Percentiles rank a stretch among this genome's conserved stretches.
Evolutionary conservation across 2,888 invertebrate species (phyloP).

Genomic region (Volucella bombylans): DNA sequence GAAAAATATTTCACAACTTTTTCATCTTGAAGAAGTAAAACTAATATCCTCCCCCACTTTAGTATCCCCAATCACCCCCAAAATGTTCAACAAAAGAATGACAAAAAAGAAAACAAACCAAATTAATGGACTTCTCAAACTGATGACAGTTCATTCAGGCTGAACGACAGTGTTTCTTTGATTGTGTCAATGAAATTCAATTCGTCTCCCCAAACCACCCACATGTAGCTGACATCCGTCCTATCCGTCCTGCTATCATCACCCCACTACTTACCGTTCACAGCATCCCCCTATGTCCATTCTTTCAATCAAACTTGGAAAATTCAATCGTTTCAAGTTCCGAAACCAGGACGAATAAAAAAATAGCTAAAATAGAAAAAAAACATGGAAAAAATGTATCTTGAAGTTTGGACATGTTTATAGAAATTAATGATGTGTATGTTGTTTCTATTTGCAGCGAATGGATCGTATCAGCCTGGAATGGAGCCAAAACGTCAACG

Average conservation of each 20-base stretch:
- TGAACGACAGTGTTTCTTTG: conserved; percentile 74
- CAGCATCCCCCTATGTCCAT: conserved; percentile 11
- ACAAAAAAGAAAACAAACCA: conserved; percentile 8
- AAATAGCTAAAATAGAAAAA: background rate
- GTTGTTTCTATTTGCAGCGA: conserved; percentile 87
- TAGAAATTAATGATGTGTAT: conserved; percentile 74
- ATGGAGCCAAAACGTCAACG: conserved; percentile 98
- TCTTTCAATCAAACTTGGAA: conserved; percentile 62
- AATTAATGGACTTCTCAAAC: conserved; percentile 77
- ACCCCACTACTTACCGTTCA: background rate
- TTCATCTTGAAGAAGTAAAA: conserved; percentile 22
- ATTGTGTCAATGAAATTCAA: conserved; percentile 71
- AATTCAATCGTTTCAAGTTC: conserved; percentile 4
- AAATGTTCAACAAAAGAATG: background rate
- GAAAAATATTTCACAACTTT: conserved; percentile 38
- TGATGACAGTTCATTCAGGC: conserved; percentile 76
- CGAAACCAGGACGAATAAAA: conserved; percentile 16
- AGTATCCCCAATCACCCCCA: background rate
- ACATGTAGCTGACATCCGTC: no score
- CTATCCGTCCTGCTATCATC: background rate
- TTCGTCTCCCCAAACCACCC: conserved; percentile 35
- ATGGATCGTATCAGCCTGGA: conserved; percentile 93
- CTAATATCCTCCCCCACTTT: conserved; percentile 5
- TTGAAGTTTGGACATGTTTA: conserved; percentile 53
- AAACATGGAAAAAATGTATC: conserved; percentile 17